Evolutionary conservation across 2,888 invertebrate genomes (phyloP).

Genomic region (Drosophila leonis): DNA sequence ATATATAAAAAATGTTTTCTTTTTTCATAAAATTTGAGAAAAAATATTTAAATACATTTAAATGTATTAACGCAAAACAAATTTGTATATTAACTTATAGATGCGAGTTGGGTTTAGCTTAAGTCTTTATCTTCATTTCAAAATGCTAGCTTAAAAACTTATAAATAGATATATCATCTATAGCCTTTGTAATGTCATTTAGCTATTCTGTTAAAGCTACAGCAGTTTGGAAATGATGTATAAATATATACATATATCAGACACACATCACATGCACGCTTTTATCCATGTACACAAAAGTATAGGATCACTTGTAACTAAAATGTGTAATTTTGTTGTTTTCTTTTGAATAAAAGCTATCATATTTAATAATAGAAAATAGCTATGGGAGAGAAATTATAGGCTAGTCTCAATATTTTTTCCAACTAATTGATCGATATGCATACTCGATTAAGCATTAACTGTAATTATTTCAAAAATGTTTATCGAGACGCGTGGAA

Average conservation of each 20-base stretch:
- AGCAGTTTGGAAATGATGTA: not conserved
- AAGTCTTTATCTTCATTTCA: too few species aligned
- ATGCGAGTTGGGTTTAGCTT: too few species aligned
- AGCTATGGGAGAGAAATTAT: not conserved
- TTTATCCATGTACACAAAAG: not conserved
- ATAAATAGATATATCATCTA: not conserved
- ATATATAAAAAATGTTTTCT: too few species aligned
- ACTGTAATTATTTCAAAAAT: conserved; percentile 10
- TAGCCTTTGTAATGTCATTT: not conserved
- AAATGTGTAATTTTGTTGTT: not conserved
- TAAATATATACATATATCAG: not conserved
- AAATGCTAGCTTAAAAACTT: too few species aligned
- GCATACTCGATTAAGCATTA: conserved; percentile 17
- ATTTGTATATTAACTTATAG: too few species aligned
- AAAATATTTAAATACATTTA: too few species aligned
- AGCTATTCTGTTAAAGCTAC: not conserved
- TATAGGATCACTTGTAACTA: not conserved
- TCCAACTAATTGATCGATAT: conserved; percentile 5
- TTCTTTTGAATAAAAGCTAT: not conserved
- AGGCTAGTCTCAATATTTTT: not conserved
- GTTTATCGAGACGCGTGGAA: conserved; percentile 6
- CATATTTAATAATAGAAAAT: conserved; percentile 7
- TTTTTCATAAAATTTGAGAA: too few species aligned
- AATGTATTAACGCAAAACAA: too few species aligned
- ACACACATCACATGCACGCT: not conserved